Evolutionary conservation across 2,797 vertebrate species (phyloP).

Genomic region (Enteromius radiatus): DNA sequence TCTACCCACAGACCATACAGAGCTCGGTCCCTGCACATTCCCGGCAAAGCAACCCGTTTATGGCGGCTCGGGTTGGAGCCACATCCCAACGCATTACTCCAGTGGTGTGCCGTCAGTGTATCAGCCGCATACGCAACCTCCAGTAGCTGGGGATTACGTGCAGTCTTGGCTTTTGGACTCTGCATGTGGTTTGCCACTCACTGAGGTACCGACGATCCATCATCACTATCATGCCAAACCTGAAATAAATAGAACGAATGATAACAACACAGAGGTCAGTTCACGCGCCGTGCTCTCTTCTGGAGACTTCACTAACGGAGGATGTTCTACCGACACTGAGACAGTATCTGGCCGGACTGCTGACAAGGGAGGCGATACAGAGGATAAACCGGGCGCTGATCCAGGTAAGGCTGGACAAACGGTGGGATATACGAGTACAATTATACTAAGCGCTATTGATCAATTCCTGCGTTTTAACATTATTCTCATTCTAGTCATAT

Average conservation of each 20-base stretch:
- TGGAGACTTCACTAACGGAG: conserved; percentile 90
- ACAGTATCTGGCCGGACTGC: conserved; percentile 80
- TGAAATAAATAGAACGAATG: conserved; percentile 83
- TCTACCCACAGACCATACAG: conserved; percentile 84
- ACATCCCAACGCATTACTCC: conserved; percentile 86
- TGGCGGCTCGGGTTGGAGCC: conserved; percentile 85
- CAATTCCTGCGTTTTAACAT: neutral
- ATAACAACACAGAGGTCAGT: conserved; percentile 85
- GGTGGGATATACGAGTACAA: conserved; percentile 44
- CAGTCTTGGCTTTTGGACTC: conserved; percentile 94
- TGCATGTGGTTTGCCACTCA: conserved; percentile 88
- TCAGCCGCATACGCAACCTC: conserved; percentile 88
- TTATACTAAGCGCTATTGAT: neutral
- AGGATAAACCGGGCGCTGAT: conserved; percentile 88
- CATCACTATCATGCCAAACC: conserved; percentile 90
- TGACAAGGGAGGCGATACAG: conserved; percentile 83
- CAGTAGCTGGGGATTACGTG: conserved; percentile 85
- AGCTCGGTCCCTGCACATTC: conserved; percentile 89
- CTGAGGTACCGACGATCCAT: conserved; percentile 88
- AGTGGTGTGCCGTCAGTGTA: conserved; percentile 84
- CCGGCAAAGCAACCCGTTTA: conserved; percentile 89
- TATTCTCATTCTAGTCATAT: neutral
- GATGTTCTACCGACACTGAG: conserved; percentile 88
- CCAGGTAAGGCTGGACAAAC: conserved; percentile 88
- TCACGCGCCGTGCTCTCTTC: conserved; percentile 87